These are phyloP conservation scores for Capromys pilorides DNA, from an alignment of 2,797 vertebrate genomes.

Conservation along the genomic window DNA sequence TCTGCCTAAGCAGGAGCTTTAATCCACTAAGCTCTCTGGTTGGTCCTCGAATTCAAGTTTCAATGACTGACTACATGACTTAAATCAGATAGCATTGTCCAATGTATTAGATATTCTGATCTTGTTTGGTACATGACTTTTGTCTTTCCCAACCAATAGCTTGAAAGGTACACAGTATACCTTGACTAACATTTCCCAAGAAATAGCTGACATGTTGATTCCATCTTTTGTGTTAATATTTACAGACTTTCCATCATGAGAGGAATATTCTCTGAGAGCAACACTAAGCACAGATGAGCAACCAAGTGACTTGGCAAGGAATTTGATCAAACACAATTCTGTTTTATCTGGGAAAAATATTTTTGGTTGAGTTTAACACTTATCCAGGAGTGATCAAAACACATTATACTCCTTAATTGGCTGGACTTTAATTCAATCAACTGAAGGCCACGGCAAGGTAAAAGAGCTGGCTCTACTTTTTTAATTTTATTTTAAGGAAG, in stretches of 20 bases:
- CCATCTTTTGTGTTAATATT: neutral
- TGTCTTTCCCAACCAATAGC: neutral
- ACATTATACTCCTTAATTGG: neutral
- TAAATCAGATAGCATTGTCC: no score
- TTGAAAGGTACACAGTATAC: neutral
- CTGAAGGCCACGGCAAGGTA: neutral
- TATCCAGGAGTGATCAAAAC: neutral
- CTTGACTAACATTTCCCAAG: neutral
- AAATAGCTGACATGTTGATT: neutral
- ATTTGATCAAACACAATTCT: neutral
- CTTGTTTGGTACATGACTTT: neutral
- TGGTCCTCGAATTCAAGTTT: neutral
- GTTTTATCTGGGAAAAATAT: neutral
- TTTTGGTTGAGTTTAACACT: neutral
- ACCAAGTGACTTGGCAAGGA: neutral
- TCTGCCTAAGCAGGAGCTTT: no score
- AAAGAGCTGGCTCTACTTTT: neutral
- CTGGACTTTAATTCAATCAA: neutral
- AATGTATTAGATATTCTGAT: neutral
- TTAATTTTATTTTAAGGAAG: no score
- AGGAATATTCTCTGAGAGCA: neutral
- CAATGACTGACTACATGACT: neutral
- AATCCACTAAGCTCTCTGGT: no score
- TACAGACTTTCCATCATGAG: neutral
- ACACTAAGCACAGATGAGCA: no score